Evolutionary conservation across 2,797 vertebrate genomes (phyloP).

Genomic region (Argentina silus): DNA sequence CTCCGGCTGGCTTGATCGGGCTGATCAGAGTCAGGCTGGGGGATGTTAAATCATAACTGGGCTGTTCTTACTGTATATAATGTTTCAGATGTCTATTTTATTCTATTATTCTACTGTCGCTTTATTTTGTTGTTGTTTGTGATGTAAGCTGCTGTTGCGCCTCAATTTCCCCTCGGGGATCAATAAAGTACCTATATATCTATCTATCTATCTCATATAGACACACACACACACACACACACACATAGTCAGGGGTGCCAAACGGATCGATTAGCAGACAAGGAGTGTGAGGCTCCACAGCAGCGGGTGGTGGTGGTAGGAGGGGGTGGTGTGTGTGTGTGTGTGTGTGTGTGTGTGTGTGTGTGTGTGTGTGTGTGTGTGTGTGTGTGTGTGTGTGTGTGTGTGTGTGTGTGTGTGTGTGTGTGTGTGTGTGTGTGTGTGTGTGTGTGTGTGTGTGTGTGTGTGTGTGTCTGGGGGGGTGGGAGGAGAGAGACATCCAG

Average conservation of each 20-base stretch:
- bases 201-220: too few relatives aligned
- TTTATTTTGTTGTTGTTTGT: too few relatives aligned
- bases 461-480: slow-evolving; percentile 23
- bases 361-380: slow-evolving; percentile 15
- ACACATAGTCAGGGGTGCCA: slow-evolving; percentile 66
- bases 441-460: slow-evolving; percentile 38
- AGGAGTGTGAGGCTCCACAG: slow-evolving; percentile 75
- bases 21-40: too few relatives aligned
- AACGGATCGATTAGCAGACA: slow-evolving; percentile 85
- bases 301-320: slow-evolving; percentile 44
- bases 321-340: slow-evolving; percentile 17
- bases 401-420: slow-evolving; percentile 17
- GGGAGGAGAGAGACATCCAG: slow-evolving; percentile 61
- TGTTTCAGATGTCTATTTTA: too few relatives aligned
- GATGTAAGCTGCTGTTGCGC: too few relatives aligned
- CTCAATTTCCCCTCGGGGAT: too few relatives aligned
- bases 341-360: slow-evolving; percentile 22
- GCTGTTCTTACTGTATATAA: too few relatives aligned
- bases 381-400: slow-evolving; percentile 13
- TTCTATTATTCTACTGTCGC: too few relatives aligned
- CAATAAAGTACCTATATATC: too few relatives aligned
- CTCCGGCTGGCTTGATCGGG: too few relatives aligned
- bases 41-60: too few relatives aligned
- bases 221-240: slow-evolving; percentile 29
- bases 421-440: slow-evolving; percentile 19